phyloP scores from a whole-genome alignment of 2,797 vertebrate species.

The Pseudochaenichthys georgianus region DNA sequence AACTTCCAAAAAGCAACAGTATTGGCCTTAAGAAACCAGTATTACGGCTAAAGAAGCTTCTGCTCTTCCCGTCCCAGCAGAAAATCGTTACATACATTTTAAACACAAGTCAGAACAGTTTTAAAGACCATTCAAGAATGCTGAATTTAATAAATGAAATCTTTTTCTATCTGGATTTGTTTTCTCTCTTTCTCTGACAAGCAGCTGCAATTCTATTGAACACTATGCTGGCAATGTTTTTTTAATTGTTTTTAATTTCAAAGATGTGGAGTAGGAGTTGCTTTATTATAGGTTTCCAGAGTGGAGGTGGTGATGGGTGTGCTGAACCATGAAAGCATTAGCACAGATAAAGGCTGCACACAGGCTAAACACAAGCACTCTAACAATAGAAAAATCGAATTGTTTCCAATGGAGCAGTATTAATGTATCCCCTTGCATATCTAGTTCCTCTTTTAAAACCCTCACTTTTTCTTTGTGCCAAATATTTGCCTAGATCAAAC shows the following conservation, averaged over 20 bases:
- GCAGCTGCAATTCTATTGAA: neutral
- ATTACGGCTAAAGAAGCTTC: neutral
- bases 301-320: conserved; percentile 21
- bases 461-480: conserved; percentile 12
- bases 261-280: conserved; percentile 17
- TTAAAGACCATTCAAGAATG: too few relatives aligned
- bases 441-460: conserved; percentile 14
- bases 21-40: too few relatives aligned
- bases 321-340: conserved; percentile 25
- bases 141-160: neutral
- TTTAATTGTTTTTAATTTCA: neutral
- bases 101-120: neutral
- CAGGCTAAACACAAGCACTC: neutral
- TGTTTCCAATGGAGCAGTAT: conserved; percentile 10
- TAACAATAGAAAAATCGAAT: conserved; percentile 1
- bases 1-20: neutral
- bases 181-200: neutral
- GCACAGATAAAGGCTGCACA: conserved; percentile 11
- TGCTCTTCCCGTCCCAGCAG: neutral
- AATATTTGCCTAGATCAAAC: neutral
- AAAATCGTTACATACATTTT: neutral
- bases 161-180: too few relatives aligned
- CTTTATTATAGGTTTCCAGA: conserved; percentile 22
- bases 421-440: conserved; percentile 26
- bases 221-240: neutral